Conservation (phyloP, 2,113 vertebrate genomes). For the Menidia beryllina region DNA sequence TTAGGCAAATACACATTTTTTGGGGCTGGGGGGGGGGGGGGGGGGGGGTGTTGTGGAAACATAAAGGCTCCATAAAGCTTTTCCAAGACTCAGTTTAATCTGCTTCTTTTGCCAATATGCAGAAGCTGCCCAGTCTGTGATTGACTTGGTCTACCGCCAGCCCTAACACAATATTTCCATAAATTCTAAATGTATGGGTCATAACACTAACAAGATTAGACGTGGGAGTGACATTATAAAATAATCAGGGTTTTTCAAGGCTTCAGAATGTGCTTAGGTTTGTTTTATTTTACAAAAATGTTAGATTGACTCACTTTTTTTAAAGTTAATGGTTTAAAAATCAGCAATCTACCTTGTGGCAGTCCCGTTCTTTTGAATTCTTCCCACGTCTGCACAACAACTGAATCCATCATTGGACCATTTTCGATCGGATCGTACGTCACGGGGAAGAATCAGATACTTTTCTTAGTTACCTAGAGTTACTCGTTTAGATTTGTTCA, state of each 20-base stretch:
- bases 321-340: conserved; percentile 18
- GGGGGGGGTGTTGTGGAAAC: conserved; percentile 17
- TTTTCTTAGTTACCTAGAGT: too few relatives aligned
- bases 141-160: conserved; percentile 62
- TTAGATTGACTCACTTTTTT: conserved; percentile 33
- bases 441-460: too few relatives aligned
- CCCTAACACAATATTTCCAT: conserved; percentile 42
- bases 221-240: conserved; percentile 40
- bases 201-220: conserved; percentile 64
- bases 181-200: conserved; percentile 63
- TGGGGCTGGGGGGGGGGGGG: too few relatives aligned
- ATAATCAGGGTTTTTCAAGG: conserved; percentile 47
- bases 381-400: not conserved
- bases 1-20: conserved; percentile 28
- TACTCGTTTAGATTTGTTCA: conserved; percentile 9
- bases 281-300: conserved; percentile 28
- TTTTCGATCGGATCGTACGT: too few relatives aligned
- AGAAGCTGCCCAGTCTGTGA: conserved; percentile 53
- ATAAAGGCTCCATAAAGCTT: conserved; percentile 24
- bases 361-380: not conserved
- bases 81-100: conserved; percentile 60
- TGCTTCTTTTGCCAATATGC: conserved; percentile 56
- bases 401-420: conserved; percentile 32
- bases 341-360: conserved; percentile 27
- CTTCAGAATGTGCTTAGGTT: conserved; percentile 27